Percentiles rank a stretch among this genome's conserved stretches.
phyloP scores from a whole-genome alignment of 1,140 invertebrate species.

The Orussus abietinus region DNA sequence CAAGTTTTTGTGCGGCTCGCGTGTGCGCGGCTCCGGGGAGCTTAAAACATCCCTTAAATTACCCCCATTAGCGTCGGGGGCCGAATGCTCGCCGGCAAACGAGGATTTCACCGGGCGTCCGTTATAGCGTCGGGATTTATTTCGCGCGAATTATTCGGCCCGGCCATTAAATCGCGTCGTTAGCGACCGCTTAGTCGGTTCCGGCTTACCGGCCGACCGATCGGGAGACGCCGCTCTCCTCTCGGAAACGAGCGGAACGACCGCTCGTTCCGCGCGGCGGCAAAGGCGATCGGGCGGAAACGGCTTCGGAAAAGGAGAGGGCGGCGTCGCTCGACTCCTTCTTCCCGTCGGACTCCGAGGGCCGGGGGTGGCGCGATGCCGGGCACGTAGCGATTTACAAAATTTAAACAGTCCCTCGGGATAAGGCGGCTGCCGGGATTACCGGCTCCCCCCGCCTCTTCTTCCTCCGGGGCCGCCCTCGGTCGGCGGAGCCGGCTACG shows the following conservation, averaged over 20 bases:
- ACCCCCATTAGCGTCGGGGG: constrained; percentile 9
- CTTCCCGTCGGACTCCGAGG: no score
- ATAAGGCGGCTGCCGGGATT: constrained; percentile 44
- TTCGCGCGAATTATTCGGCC: constrained; percentile 1
- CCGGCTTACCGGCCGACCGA: no score
- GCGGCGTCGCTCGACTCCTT: no score
- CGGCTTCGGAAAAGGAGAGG: no score
- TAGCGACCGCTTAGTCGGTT: no score
- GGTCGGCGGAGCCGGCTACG: constrained; percentile 18
- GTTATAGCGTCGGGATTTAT: constrained; percentile 9
- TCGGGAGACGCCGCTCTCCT: no score
- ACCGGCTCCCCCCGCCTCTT: constrained; percentile 28
- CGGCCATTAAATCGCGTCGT: neutral
- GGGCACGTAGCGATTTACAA: constrained; percentile 37
- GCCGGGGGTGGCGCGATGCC: neutral
- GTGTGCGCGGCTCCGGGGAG: neutral
- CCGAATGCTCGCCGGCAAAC: constrained; percentile 7
- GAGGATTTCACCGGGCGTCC: constrained; percentile 8
- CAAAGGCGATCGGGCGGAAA: no score
- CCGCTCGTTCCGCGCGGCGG: no score
- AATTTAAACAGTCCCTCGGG: constrained; percentile 51
- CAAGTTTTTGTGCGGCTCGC: constrained; percentile 7
- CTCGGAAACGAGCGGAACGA: no score
- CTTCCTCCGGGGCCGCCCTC: constrained; percentile 17
- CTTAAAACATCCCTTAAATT: constrained; percentile 11